Base-by-base conservation (phyloP, 2,797 vertebrate species). In the Sebastiscus albofasciatus region DNA sequence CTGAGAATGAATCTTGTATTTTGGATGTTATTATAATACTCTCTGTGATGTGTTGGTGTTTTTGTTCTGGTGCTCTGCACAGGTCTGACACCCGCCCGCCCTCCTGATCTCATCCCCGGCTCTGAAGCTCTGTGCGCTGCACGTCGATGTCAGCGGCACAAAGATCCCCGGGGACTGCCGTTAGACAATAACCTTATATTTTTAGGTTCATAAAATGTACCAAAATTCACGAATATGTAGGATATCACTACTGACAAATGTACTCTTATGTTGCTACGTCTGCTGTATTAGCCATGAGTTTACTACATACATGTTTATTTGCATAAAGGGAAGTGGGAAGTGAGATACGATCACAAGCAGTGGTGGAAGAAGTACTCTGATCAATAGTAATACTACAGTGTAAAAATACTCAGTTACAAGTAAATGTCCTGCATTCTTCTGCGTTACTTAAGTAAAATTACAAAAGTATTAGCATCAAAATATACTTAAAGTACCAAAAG, bases 311-410 rank as follows among this genome's bases (percentile, higher is more conserved):
- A 8, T n/a, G 49, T 52, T 52, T 52, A 52, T 52, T 52, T 52
- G 0, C 49, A 52, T n/a, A 20, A 1, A 52, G 3, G 4, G n/a
- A n/a, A n/a, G n/a, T n/a, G n/a, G 1, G 20, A 52, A 52, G 20
- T 52, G 49, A 52, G 49, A 20, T n/a, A 18, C 20, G 20, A 52
- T 10, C 20, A 52, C 49, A 52, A 18, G 42, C 42, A 46, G 42
- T 46, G 7, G 42, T 42, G 14, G 39, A 42, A 16, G 39, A 42
- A 42, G 0, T 16, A 42, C 39, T 42, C 39, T 14, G 36, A 39
- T 39, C 36, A 13, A 13, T 39, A 14, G 42, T 6, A 46, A 46
- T 46, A 46, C 42, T 2, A 46, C 2, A 46, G 42, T 18, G 16
- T 18, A 46, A 18, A 46, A 46, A 46, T 46, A 46, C 42, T 46